Percentiles rank a stretch among this genome's conserved stretches.
Conservation (phyloP, 1,140 invertebrate species). For the Musca domestica region DNA sequence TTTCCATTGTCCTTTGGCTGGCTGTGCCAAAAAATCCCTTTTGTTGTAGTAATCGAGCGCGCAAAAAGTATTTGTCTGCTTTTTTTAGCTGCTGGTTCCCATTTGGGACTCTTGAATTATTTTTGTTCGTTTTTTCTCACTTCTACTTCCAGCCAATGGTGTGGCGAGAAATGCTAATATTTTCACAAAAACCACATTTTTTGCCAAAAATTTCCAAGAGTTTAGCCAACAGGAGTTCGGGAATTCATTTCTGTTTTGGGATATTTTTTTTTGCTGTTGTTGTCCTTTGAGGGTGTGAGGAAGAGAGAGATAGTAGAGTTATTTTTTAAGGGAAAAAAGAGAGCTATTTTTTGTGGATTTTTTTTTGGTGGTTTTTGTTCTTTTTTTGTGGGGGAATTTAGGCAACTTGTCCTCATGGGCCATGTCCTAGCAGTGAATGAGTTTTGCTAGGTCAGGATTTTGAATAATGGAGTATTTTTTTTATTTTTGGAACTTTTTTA, state of each 20-base stretch:
- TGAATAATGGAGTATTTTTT: no score
- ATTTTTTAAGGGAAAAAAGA: no score
- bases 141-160: conserved; percentile 46
- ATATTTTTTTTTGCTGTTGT: not conserved
- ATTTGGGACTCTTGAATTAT: not conserved
- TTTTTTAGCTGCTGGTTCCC: not conserved
- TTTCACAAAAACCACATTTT: conserved; percentile 43
- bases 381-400: no score
- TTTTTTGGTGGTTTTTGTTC: no score
- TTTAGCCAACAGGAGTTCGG: conserved; percentile 32
- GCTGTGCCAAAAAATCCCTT: not conserved
- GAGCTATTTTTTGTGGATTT: no score
- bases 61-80: not conserved
- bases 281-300: not conserved
- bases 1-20: not conserved
- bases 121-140: conserved; percentile 2
- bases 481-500: no score
- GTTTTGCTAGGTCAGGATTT: no score
- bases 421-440: no score
- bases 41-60: not conserved
- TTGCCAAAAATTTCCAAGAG: conserved; percentile 40
- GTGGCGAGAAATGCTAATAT: conserved; percentile 48
- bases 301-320: not conserved
- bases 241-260: conserved; percentile 37
- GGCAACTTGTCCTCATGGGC: no score